Base-by-base conservation (phyloP, 2,113 vertebrate genomes). In the Genyomyrus donnyi region DNA sequence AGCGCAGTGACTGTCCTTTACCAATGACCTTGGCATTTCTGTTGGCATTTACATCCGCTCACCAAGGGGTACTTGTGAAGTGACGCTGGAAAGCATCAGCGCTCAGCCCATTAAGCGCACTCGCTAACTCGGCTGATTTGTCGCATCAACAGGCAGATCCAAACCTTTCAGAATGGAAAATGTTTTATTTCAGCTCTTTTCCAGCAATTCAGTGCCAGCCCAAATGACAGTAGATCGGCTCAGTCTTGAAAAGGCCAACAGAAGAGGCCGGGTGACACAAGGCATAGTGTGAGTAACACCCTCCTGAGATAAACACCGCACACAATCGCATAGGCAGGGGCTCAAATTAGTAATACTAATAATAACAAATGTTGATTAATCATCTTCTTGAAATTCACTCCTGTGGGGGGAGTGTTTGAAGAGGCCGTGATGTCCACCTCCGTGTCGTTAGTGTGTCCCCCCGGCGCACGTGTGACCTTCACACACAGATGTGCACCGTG, bases 21-120 rank as follows among this genome's bases (percentile, higher is more conserved):
- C 89, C 89, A 58, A 31, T 84, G n/a, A 90, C 89, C 56, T 87
- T 35, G 56, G 56, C 42, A 70, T 70, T n/a, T 70, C 62, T 17
- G 62, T 6, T 85, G 89, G 15, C 62, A 74, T 90, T 90, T 90
- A 19, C 89, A 52, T 70, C 15, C 6, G 35, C 52, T 39, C 86
- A 70, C 21, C 39, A 19, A 89, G 50, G 7, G 45, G 15, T 24
- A 50, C 17, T 70, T 49, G 27, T 48, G 56, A 27, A 62, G 52
- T 50, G 45, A 74, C 45, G 27, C 31, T 31, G 77, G 49, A 87
- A 42, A 74, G 58, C 45, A 74, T 19, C n/a, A 24, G n/a, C 21
- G 39, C 56, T 86, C 88, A 35, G 48, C 48, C 24, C 50, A 52
- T 86, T 66, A 35, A 35, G 15, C 0, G 27, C 45, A 17, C 58